Evolutionary conservation across 1,140 invertebrate species (phyloP), one percentile per base, ranked within the genome.

Genomic region (Drosophila ohnishii): DNA sequence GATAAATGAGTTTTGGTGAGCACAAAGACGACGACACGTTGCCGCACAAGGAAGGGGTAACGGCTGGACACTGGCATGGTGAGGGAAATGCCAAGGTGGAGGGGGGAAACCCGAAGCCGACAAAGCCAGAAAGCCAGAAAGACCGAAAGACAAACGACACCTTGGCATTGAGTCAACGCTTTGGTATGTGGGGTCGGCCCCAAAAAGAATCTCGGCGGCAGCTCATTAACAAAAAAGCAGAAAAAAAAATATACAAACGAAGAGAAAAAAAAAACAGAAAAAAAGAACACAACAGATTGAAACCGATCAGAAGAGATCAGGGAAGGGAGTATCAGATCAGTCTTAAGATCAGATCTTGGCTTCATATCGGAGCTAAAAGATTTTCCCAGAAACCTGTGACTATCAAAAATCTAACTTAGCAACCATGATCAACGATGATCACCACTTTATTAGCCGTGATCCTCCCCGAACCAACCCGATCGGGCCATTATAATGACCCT

Each of bases 11-110:
- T 87, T 87, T 87, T 88, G 80, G 76, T 87, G 73, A 53, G 84
- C 83, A 88, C 84, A 88, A 87, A 88, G 84, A 87, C 83, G 83
- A 87, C 83, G 83, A 85, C 82, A 85, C 82, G 82, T 85, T 85
- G 80, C 67, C 64, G 42, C 42, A 64, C 64, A n/a, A 11, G 9
- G 58, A 34, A 11, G 30, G 25, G 66, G 47, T 14, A 67, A 37
- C 45, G 25, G 47, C 30, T 56, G 32, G 64, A 60, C 66, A 58
- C 19, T 5, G 35, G 44, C 5, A 3, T 25, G 44, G 44, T 9
- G 22, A 1, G 11, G 44, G 22, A 14, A 14, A 40, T 47, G 40
- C n/a, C 16, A 50, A 11, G 42, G 19, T 6, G 25, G 25, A 40
- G 42, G 42, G 42, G 42, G 42, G 16, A 9, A 44, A 19, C 22